phyloP scores from a whole-genome alignment of 2,888 invertebrate genomes.

The Conchocele bisecta region DNA sequence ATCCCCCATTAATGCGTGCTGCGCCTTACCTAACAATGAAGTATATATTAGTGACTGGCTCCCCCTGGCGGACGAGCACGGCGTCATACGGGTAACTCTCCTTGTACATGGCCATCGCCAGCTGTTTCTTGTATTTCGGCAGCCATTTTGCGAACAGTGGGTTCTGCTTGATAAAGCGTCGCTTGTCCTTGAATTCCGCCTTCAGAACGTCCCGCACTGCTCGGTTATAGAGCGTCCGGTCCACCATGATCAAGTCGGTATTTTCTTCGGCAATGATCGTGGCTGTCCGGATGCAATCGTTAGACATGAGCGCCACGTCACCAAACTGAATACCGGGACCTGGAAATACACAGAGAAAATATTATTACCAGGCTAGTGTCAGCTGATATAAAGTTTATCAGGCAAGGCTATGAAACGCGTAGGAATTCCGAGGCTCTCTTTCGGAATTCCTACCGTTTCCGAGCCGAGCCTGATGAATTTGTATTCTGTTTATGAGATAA shows the following conservation, averaged over 20 bases:
- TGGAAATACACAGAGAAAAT: conserved; percentile 55
- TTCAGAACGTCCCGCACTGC: conserved; percentile 79
- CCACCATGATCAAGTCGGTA: conserved; percentile 81
- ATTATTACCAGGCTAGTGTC: too few species aligned
- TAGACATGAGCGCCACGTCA: conserved; percentile 81
- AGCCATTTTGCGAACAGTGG: conserved; percentile 79
- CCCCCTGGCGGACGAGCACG: conserved; percentile 78
- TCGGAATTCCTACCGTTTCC: too few species aligned
- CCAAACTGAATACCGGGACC: conserved; percentile 81
- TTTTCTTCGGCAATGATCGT: conserved; percentile 78
- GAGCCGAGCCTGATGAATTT: too few species aligned
- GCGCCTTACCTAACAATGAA: conserved; percentile 79
- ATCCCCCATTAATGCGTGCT: too few species aligned
- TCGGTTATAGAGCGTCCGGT: conserved; percentile 78
- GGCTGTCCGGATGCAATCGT: conserved; percentile 80
- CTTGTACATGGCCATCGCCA: conserved; percentile 81
- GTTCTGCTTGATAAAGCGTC: conserved; percentile 75
- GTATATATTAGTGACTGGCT: conserved; percentile 76
- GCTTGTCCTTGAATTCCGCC: conserved; percentile 80
- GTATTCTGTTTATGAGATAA: neutral
- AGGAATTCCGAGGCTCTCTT: neutral
- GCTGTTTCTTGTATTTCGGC: conserved; percentile 80
- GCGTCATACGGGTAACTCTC: conserved; percentile 77
- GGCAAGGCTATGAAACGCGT: too few species aligned
- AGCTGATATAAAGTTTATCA: too few species aligned